A percentile compares a stretch with the other conserved stretches of the same genome.
phyloP scores from a whole-genome alignment of 2,888 invertebrate species.

The Celastrina argiolus region DNA sequence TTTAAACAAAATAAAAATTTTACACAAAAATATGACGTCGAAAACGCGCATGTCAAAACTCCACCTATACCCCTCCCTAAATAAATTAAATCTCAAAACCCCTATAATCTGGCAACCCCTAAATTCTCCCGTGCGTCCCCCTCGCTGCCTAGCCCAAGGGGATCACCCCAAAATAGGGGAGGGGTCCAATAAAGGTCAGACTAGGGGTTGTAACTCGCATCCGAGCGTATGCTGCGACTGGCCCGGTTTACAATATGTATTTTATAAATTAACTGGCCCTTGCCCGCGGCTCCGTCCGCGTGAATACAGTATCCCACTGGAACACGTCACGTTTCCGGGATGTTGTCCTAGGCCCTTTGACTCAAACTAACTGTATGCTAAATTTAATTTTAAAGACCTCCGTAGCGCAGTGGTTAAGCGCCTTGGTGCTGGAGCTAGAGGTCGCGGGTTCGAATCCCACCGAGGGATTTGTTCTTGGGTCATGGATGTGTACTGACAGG shows the following conservation, averaged over 20 bases:
- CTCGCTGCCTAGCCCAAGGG: constrained; percentile 53
- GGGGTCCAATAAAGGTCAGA: constrained; percentile 53
- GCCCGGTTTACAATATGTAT: neutral
- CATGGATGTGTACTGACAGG: no score
- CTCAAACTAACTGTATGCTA: no score
- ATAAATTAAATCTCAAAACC: constrained; percentile 61
- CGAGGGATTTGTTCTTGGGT: no score
- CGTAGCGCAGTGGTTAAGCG: no score
- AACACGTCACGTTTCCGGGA: no score
- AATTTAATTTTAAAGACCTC: no score
- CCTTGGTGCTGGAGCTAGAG: no score
- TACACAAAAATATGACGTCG: neutral
- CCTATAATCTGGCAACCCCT: constrained; percentile 39
- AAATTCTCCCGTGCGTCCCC: constrained; percentile 34
- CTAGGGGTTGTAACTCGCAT: constrained; percentile 21
- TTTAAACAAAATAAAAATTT: neutral
- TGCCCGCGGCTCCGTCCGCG: no score
- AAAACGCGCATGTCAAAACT: constrained; percentile 28
- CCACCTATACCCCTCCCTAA: constrained; percentile 47
- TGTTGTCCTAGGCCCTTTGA: no score
- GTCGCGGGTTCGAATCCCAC: no score
- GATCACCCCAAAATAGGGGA: constrained; percentile 56
- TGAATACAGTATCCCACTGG: no score
- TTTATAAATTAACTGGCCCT: neutral
- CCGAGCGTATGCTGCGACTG: neutral